Evolutionary conservation across 2,797 vertebrate species (phyloP), one percentile per base, ranked within the genome.

Genomic region (Epinephelus awoara): DNA sequence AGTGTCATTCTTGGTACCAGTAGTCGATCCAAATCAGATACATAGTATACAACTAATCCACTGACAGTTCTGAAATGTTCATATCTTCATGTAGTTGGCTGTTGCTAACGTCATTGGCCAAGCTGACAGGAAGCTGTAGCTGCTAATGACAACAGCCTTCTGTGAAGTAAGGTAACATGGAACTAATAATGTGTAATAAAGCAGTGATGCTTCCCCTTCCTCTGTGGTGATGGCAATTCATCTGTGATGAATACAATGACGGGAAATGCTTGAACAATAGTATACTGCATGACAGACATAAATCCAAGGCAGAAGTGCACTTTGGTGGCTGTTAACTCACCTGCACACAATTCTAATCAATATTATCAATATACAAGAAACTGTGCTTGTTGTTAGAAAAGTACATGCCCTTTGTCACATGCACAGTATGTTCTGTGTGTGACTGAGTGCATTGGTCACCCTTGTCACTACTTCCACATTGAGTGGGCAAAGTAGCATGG

Each of bases 401-500:
- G 29, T 65, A 10, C 18, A 40, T 46, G 29, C 47, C 29, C 23
- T 69, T 50, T 66, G 25, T 67, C n/a, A 61, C 58, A 55, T 76
- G 65, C 71, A 46, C 52, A 61, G 59, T 57, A 75, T 62, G 58
- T 61, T 75, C 63, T 63, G 50, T 67, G 59, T 73, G 67, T 67
- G 52, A 70, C 72, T 77, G 61, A 71, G 61, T 80, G 69, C 72
- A 64, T 29, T 65, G 84, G 73, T 76, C 80, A 78, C 80, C 58
- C 72, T 80, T 72, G 82, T 90, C 79, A 81, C 34, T 66, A 67
- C 72, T 73, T 64, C 40, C 74, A 85, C 76, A 52, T 34, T 77
- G 75, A 87, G 85, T 88, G 84, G 67, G 77, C 64, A 88, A 83
- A 81, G 73, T 80, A 72, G 49, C 77, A 82, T 85, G 44, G 64